Conservation (phyloP, 2,797 vertebrate genomes). For the Melopsittacus undulatus region DNA sequence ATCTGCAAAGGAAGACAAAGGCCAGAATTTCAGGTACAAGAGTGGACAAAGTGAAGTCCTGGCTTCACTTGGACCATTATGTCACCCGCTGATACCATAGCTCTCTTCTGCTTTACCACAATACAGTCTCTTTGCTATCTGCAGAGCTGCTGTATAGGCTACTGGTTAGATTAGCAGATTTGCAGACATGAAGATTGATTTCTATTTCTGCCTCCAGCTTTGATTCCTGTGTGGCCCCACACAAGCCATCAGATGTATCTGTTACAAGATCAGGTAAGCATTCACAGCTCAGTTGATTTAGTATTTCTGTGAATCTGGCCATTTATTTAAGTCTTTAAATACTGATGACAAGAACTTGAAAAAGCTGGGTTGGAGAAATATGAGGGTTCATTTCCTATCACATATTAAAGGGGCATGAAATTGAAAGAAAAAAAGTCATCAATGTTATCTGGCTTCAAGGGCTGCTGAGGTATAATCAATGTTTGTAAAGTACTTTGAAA, state of each 20-base stretch:
- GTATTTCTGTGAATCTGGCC: not conserved
- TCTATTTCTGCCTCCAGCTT: not conserved
- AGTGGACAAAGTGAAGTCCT: not conserved
- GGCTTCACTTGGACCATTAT: not conserved
- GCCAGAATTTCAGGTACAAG: not conserved
- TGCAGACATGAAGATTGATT: not conserved
- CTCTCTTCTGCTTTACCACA: not conserved
- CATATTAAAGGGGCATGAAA: not conserved
- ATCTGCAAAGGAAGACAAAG: conserved; percentile 3
- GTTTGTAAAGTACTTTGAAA: conserved; percentile 48
- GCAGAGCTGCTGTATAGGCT: not conserved
- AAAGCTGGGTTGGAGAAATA: not conserved
- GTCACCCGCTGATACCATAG: not conserved
- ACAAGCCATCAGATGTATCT: not conserved
- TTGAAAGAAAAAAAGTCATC: not conserved
- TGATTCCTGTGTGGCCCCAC: not conserved
- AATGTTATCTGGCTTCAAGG: not conserved
- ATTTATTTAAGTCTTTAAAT: not conserved
- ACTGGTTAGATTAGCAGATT: not conserved
- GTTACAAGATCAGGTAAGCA: not conserved
- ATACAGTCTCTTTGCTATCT: not conserved
- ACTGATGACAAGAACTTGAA: not conserved
- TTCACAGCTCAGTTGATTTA: not conserved
- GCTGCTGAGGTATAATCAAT: conserved; percentile 26
- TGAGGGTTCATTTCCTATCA: not conserved